Conservation (phyloP, 2,113 vertebrate species). For the Peucedramus taeniatus region DNA sequence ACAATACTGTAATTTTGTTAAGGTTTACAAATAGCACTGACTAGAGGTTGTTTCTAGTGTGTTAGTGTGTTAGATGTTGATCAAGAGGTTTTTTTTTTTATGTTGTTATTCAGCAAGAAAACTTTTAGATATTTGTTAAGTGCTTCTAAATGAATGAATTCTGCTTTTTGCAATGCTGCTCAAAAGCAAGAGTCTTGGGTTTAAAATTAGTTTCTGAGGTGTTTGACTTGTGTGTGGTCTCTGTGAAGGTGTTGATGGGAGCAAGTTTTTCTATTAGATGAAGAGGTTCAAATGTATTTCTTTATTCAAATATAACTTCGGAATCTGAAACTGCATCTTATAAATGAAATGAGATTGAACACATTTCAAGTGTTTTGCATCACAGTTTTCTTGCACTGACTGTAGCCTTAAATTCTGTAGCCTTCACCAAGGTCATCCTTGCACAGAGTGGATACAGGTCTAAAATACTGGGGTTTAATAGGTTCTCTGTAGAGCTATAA, state of each 20-base stretch:
- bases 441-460: background rate
- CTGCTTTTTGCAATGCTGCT: background rate
- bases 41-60: background rate
- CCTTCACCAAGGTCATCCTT: background rate
- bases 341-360: background rate
- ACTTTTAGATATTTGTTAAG: background rate
- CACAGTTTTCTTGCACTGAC: background rate
- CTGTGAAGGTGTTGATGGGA: background rate
- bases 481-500: rapidly evolving
- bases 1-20: background rate
- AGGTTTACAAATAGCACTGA: background rate
- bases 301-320: background rate
- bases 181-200: background rate
- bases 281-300: background rate
- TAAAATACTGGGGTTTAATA: background rate
- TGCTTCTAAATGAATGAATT: background rate
- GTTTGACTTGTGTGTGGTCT: background rate
- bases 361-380: background rate
- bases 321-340: background rate
- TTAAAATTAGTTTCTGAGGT: background rate
- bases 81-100: background rate
- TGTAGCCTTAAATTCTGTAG: background rate
- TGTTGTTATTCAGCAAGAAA: background rate
- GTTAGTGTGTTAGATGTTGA: rapidly evolving
- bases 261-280: background rate